Base-by-base conservation (phyloP, 2,797 vertebrate species). In the Phrynocephalus vlangalii region DNA sequence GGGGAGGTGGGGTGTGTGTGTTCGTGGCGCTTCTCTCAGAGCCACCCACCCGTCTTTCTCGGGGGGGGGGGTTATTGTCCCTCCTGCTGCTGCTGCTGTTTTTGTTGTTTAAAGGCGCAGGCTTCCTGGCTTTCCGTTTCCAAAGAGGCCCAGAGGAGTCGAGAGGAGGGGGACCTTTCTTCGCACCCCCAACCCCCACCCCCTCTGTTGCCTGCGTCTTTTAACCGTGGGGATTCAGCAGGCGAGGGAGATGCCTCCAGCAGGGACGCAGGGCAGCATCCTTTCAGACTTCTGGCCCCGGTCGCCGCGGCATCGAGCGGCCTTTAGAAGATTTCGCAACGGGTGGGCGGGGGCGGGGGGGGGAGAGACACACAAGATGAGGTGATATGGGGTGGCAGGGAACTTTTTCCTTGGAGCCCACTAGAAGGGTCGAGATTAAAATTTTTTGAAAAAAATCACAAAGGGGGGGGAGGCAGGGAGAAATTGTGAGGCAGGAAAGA, bases 251-350 rank as follows among this genome's bases (percentile, higher is more conserved):
- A 75, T 38, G 44, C 38, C 68, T 38, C 33, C 3, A 13, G 82
- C 56, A n/a, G 90, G 92, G 84, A 72, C 13, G 16, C 38, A 70
- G 2, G 13, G 13, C 60, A 67, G 79, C 56, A 24, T 18, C 48
- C 50, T 71, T 77, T 44, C 87, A 63, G 24, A 50, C 18, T n/a
- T 26, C 11, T 16, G 1, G 24, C 78, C 20, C 28, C 24, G 3
- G 38, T 5, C 13, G 52, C n/a, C 3, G 28, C 84, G n/a, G 6
- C 52, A 10, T 79, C 44, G 38, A 52, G 44, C 38, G 48, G 20
- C n/a, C 77, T 85, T 88, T 38, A 75, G 26, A 66, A 26, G 11
- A 20, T 70, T 84, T 68, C 33, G 6, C 82, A 6, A 38, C 38
- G 38, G 28, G 28, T 18, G 33, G 48, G 63, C 24, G 10, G 7